These are phyloP conservation scores for Bilobella aurantiaca DNA, from an alignment of 1,140 invertebrate genomes.

Conservation along the genomic window DNA sequence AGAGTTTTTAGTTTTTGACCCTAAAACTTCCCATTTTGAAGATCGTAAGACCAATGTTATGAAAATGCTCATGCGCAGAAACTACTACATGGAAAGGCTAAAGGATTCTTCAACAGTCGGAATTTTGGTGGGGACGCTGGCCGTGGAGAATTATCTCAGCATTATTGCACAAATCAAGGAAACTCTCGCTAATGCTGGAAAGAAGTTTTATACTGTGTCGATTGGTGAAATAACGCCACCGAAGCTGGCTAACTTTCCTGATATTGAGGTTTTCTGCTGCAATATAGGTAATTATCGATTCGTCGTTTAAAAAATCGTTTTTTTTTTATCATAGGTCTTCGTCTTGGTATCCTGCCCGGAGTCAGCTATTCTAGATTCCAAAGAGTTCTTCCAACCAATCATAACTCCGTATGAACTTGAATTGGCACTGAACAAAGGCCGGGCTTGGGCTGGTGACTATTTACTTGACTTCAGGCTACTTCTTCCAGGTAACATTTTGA, in stretches of 20 bases:
- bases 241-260: conserved; percentile 86
- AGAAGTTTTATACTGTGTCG: conserved; percentile 80
- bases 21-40: conserved; percentile 30
- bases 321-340: conserved; percentile 45
- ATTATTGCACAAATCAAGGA: conserved; percentile 64
- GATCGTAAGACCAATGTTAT: conserved; percentile 29
- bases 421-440: conserved; percentile 49
- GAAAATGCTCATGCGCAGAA: conserved; percentile 57
- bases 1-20: conserved; percentile 42
- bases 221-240: conserved; percentile 84
- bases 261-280: conserved; percentile 48
- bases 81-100: conserved; percentile 73
- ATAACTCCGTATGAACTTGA: conserved; percentile 88
- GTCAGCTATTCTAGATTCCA: conserved; percentile 57
- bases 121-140: conserved; percentile 77
- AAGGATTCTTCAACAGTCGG: conserved; percentile 78
- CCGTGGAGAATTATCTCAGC: conserved; percentile 64
- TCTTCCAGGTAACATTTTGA: conserved; percentile 12
- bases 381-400: conserved; percentile 79
- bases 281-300: no score
- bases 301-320: background rate
- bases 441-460: conserved; percentile 12
- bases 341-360: conserved; percentile 82
- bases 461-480: conserved; percentile 19
- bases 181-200: conserved; percentile 59